Evolutionary conservation across 2,113 vertebrate species (phyloP), one percentile per base, ranked within the genome.

Genomic region (Galbula dea): DNA sequence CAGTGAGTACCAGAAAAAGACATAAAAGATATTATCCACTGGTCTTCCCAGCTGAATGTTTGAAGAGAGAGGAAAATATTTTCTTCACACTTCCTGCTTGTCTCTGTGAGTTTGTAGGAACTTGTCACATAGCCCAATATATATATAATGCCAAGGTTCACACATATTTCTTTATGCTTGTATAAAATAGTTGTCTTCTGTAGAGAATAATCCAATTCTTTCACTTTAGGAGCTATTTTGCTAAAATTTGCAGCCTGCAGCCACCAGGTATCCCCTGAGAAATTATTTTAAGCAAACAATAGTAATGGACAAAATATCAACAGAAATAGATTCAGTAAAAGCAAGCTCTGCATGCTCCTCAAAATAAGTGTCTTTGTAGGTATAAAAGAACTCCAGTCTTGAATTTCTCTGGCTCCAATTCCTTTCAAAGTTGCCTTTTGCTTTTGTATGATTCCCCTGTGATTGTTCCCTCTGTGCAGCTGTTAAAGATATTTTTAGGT

Each of bases 401-500:
- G 54, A 94, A 89, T 84, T 90, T 85, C 82, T 95, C 61, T 84
- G 84, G 82, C 68, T 96, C 78, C 77, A 90, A 46, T 93, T 91
- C 80, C 54, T 94, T 94, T 95, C 81, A 71, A 83, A 93, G 91
- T 83, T 90, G 21, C 67, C 61, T 96, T 97, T 95, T 94, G 61
- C 93, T 94, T 95, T 91, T 91, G 88, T 93, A 46, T 87, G 68
- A 29, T 83, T 83, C 67, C 74, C 71, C 43, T 12, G 16, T 86
- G 94, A 92, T 92, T 94, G 89, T 94, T 96, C 88, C 71, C 81
- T 81, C 58, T 32, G 24, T 93, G 87, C 85, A 96, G 89, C 87
- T 96, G 92, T 89, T 97, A 91, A 90, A 95, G 86, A 55, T 96
- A 97, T 97, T 97, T 96, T 97, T 93, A 95, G 96, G 69, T 93